Conservation (phyloP, 92 coral and sea anemone species). For the Paragorgia papillata region DNA sequence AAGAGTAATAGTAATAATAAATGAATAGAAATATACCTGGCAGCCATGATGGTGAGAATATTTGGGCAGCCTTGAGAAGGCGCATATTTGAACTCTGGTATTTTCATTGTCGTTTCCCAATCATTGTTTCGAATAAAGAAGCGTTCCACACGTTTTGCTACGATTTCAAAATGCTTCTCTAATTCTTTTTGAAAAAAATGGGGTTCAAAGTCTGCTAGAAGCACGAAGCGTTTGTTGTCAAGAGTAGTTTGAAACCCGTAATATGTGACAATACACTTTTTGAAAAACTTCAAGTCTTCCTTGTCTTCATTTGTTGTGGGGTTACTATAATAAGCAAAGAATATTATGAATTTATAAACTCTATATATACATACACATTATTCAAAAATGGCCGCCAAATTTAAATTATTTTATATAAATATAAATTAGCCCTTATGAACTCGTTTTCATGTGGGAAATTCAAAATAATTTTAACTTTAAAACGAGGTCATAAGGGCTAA, state of each 20-base stretch:
- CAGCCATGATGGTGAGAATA: neutral
- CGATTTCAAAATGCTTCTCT: conserved; percentile 10
- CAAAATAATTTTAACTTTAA: too few species aligned
- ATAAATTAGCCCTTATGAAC: too few species aligned
- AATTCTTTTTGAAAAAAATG: neutral
- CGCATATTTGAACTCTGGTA: neutral
- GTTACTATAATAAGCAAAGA: too few species aligned
- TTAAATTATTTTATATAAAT: too few species aligned
- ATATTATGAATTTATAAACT: too few species aligned
- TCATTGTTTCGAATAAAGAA: conserved; percentile 63
- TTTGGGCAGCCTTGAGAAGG: conserved; percentile 5
- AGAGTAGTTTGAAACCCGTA: conserved; percentile 45
- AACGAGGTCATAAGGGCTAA: too few species aligned
- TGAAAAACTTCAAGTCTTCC: conserved; percentile 58
- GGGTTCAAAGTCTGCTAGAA: conserved; percentile 16
- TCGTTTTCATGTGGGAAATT: too few species aligned
- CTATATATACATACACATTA: too few species aligned
- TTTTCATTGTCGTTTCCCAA: conserved; percentile 45
- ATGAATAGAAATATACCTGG: too few species aligned
- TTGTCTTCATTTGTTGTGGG: neutral
- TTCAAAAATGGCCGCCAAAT: too few species aligned
- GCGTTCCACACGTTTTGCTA: conserved; percentile 22
- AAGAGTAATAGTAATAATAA: too few species aligned
- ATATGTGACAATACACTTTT: conserved; percentile 47
- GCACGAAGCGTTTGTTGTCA: conserved; percentile 27